Conservation (phyloP, 2,113 vertebrate species). For the Cavia porcellus region DNA sequence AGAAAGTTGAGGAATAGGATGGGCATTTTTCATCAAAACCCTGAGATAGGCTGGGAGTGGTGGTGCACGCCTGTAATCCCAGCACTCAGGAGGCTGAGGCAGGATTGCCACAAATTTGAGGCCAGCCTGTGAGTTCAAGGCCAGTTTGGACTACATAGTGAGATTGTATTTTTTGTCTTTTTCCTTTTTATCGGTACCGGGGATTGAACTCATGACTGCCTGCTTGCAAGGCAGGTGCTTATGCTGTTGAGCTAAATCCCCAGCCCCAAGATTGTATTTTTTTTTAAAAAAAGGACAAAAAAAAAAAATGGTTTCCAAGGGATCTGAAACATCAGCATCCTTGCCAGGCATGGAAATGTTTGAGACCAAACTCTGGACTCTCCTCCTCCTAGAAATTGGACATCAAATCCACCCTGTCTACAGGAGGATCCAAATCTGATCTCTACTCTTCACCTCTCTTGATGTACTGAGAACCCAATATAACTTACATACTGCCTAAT, state of each 20-base stretch:
- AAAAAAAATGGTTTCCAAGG: neutral
- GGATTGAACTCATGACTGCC: too few species aligned
- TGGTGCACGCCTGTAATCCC: neutral
- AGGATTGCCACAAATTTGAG: neutral
- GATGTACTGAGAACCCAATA: neutral
- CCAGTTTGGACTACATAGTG: neutral
- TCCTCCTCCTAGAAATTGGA: neutral
- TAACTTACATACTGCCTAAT: neutral
- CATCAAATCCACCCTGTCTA: neutral
- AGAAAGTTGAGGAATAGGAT: neutral
- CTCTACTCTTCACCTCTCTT: neutral
- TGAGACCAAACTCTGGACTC: neutral
- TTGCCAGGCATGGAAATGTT: neutral
- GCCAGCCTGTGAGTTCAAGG: neutral
- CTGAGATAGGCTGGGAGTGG: neutral
- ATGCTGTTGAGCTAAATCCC: too few species aligned
- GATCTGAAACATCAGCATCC: neutral
- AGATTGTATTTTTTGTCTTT: too few species aligned
- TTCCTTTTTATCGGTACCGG: too few species aligned
- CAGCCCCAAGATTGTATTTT: too few species aligned
- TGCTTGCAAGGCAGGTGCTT: too few species aligned
- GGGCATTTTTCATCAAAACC: neutral
- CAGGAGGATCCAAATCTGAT: neutral
- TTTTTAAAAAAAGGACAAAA: neutral
- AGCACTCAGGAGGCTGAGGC: neutral